phyloP scores from a whole-genome alignment of 2,888 invertebrate genomes.

The Polydrusus pterygomalis region DNA sequence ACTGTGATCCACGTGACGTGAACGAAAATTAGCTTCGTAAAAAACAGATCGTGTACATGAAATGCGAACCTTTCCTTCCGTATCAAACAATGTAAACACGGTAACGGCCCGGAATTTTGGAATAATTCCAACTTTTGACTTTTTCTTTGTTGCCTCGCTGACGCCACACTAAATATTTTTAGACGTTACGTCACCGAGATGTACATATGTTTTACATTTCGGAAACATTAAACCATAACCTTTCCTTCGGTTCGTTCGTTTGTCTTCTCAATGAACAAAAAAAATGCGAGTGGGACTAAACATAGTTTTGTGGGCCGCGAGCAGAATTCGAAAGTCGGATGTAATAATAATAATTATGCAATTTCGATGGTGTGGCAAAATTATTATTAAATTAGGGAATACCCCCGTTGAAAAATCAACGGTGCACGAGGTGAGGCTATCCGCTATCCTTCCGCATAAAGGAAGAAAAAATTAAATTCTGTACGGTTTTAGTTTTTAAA shows the following conservation, averaged over 20 bases:
- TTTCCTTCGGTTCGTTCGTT: conserved; percentile 1
- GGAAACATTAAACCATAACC: conserved; percentile 25
- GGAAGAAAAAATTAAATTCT: too few relatives aligned
- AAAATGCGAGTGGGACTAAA: conserved; percentile 7
- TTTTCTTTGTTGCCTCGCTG: conserved; percentile 30
- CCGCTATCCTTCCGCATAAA: too few relatives aligned
- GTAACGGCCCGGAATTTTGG: conserved; percentile 7
- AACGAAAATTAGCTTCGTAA: not conserved
- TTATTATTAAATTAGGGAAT: too few relatives aligned
- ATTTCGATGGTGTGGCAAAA: too few relatives aligned
- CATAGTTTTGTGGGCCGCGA: conserved; percentile 8
- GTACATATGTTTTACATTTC: conserved; percentile 23
- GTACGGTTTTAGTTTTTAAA: too few relatives aligned
- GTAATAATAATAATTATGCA: conserved; percentile 14
- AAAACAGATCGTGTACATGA: not conserved
- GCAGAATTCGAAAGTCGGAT: not conserved
- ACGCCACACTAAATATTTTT: conserved; percentile 32
- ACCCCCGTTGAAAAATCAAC: too few relatives aligned
- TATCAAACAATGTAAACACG: conserved; percentile 15
- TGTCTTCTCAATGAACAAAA: conserved; percentile 5
- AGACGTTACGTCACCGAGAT: conserved; percentile 22
- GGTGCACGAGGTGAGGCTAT: too few relatives aligned
- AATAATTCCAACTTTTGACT: conserved; percentile 25
- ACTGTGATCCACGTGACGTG: too few relatives aligned
- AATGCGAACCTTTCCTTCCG: conserved; percentile 10